A percentile compares a stretch with the other conserved stretches of the same genome.
Conservation (phyloP, 2,113 vertebrate species). For the Passer montanus region DNA sequence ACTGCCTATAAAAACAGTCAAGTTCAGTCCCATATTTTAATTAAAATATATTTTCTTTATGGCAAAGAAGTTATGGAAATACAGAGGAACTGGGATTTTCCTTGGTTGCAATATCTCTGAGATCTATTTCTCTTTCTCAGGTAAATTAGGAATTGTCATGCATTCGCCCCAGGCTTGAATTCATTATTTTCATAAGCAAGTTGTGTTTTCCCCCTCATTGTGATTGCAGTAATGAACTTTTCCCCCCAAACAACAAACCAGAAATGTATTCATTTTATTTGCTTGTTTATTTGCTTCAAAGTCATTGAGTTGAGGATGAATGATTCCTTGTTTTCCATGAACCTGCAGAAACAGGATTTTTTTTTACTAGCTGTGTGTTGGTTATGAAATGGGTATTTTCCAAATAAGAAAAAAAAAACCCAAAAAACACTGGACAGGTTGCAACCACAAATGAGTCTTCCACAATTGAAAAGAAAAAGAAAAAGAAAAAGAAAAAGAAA, state of each 20-base stretch:
- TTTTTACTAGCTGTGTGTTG: neutral
- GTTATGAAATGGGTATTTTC: neutral
- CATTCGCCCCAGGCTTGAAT: slow-evolving; percentile 1
- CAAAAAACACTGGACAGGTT: neutral
- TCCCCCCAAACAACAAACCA: slow-evolving; percentile 5
- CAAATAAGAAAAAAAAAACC: neutral
- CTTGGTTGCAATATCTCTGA: slow-evolving; percentile 28
- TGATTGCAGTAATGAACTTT: slow-evolving; percentile 46
- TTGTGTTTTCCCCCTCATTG: neutral
- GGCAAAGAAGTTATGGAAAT: slow-evolving; percentile 45
- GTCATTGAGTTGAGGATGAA: neutral
- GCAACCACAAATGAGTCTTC: neutral
- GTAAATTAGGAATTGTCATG: slow-evolving; percentile 40
- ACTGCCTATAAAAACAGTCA: neutral
- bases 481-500: fast-evolving
- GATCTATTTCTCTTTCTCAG: slow-evolving; percentile 38
- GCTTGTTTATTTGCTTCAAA: slow-evolving; percentile 35
- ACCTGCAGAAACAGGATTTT: neutral
- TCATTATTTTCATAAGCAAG: slow-evolving; percentile 4
- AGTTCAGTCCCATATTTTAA: slow-evolving; percentile 13
- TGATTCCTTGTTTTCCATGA: neutral
- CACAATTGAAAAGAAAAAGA: neutral
- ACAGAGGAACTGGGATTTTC: slow-evolving; percentile 51
- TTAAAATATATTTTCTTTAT: slow-evolving; percentile 32
- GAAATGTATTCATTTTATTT: slow-evolving; percentile 5